A percentile compares a stretch with the other conserved stretches of the same genome.
phyloP scores from a whole-genome alignment of 2,113 vertebrate genomes.

The Glaucidium brasilianum region DNA sequence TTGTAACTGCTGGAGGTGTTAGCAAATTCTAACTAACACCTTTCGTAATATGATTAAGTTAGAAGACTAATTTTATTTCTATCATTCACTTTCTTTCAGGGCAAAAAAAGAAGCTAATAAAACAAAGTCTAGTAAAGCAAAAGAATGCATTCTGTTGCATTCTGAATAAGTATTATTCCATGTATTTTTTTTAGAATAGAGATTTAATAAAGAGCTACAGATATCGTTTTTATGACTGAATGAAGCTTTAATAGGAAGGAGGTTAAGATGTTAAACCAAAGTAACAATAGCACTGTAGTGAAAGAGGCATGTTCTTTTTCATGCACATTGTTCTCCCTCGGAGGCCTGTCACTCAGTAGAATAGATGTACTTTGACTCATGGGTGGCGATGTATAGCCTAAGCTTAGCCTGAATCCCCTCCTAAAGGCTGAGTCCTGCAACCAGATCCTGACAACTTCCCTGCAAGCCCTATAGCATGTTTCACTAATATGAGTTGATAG shows the following conservation, averaged over 20 bases:
- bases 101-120: neutral
- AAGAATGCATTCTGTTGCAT: neutral
- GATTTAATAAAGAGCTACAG: conserved; percentile 15
- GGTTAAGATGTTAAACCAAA: conserved; percentile 78
- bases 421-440: conserved; percentile 64
- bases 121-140: neutral
- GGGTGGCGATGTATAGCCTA: conserved; percentile 69
- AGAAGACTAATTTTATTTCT: neutral
- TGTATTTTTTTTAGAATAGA: neutral
- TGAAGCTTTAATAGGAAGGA: conserved; percentile 54
- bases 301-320: conserved; percentile 71
- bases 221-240: conserved; percentile 14
- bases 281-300: conserved; percentile 59
- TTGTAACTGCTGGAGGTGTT: neutral
- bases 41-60: neutral
- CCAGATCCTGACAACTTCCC: conserved; percentile 61
- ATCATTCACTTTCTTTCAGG: neutral
- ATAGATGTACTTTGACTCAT: conserved; percentile 73
- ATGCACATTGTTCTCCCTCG: conserved; percentile 36
- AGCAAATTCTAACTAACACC: neutral
- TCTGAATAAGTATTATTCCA: neutral
- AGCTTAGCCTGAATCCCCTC: conserved; percentile 71
- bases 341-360: conserved; percentile 73
- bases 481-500: conserved; percentile 58
- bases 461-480: conserved; percentile 46